Conservation (phyloP, 2,113 vertebrate species). For the Mastomys natalensis region DNA sequence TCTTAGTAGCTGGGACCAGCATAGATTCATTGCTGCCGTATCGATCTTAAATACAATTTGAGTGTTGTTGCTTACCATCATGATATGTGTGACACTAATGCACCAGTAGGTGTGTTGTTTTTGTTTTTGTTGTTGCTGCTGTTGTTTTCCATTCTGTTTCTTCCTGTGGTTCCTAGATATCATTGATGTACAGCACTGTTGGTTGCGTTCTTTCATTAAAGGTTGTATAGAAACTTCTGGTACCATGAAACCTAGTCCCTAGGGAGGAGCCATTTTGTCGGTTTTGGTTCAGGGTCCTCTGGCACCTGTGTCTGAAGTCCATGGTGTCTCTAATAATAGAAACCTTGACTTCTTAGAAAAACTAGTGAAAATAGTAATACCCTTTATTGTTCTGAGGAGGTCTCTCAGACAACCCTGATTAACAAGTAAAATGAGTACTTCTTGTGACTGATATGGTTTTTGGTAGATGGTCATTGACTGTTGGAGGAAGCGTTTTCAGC, state of each 20-base stretch:
- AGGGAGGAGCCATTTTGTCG: neutral
- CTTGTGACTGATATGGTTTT: neutral
- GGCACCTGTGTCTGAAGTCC: neutral
- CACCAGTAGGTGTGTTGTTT: neutral
- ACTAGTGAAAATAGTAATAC: neutral
- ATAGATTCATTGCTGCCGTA: neutral
- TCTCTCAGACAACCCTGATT: neutral
- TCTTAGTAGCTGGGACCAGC: neutral
- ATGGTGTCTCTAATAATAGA: neutral
- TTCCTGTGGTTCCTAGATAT: neutral
- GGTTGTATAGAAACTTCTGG: neutral
- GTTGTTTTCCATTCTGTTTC: neutral
- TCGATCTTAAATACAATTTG: neutral
- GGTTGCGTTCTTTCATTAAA: neutral
- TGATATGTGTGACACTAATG: neutral
- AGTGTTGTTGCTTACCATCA: neutral
- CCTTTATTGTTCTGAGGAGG: neutral
- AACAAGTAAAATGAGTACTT: neutral
- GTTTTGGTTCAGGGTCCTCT: neutral
- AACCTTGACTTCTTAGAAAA: neutral
- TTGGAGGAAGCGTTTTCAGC: neutral
- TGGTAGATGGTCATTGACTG: neutral
- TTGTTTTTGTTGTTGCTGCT: too few species aligned
- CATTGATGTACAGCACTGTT: neutral
- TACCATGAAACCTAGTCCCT: neutral